A percentile compares a stretch with the other conserved stretches of the same genome.
Evolutionary conservation across 2,888 invertebrate species (phyloP).

Genomic region (Laothoe populi): DNA sequence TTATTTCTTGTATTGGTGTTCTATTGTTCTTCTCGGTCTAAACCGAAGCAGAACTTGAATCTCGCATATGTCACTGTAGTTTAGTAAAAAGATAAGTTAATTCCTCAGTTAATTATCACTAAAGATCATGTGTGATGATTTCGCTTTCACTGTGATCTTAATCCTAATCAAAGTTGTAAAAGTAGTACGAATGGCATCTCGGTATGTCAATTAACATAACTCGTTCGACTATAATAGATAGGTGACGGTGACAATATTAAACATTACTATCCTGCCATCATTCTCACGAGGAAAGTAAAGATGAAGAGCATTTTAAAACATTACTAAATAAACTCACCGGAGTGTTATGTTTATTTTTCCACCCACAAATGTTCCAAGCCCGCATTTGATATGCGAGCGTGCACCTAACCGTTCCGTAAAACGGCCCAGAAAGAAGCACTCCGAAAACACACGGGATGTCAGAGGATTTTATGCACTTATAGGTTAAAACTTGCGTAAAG

Average conservation of each 20-base stretch:
- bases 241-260: conserved; percentile 29
- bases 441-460: conserved; percentile 58
- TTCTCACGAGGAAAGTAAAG: conserved; percentile 45
- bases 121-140: conserved; percentile 37
- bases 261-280: conserved; percentile 39
- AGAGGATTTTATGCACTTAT: conserved; percentile 57
- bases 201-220: conserved; percentile 31
- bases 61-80: neutral
- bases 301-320: conserved; percentile 44
- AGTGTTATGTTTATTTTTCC: conserved; percentile 77
- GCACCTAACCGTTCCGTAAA: conserved; percentile 61
- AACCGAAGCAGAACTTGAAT: neutral
- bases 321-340: conserved; percentile 72
- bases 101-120: conserved; percentile 19
- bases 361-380: conserved; percentile 62
- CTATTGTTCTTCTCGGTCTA: neutral
- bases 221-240: conserved; percentile 24
- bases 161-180: conserved; percentile 36
- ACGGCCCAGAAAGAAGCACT: conserved; percentile 58
- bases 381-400: conserved; percentile 65
- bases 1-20: neutral
- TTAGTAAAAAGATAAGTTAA: conserved; percentile 16
- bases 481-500: conserved; percentile 58
- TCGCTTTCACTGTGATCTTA: conserved; percentile 61
- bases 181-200: conserved; percentile 42